A percentile compares a stretch with the other conserved stretches of the same genome.
Evolutionary conservation across 2,797 vertebrate genomes (phyloP).

Genomic region (Mallotus villosus): DNA sequence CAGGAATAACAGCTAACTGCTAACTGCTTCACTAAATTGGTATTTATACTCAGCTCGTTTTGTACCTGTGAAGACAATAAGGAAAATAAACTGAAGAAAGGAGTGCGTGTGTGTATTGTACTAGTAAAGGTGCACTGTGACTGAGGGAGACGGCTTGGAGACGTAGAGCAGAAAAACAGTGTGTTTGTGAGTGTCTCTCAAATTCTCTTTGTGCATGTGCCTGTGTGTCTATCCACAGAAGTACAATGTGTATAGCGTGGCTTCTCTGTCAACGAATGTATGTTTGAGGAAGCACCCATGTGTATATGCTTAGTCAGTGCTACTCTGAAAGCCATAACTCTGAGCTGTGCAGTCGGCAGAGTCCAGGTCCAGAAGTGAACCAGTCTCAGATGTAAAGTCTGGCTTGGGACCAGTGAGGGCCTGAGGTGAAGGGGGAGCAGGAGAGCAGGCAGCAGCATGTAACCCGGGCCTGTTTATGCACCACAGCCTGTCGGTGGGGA

Average conservation of each 20-base stretch:
- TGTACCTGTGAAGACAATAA: slow-evolving; percentile 57
- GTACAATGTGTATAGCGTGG: no score
- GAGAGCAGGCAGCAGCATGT: slow-evolving; percentile 40
- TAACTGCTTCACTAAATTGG: no score
- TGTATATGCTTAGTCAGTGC: not conserved
- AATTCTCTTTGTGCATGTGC: slow-evolving; percentile 5
- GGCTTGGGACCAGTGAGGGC: slow-evolving; percentile 35
- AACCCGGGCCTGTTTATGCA: slow-evolving; percentile 70
- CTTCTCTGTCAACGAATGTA: no score
- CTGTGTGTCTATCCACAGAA: not conserved
- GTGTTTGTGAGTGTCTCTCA: not conserved
- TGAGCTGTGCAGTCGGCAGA: slow-evolving; percentile 55
- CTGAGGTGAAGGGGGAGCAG: slow-evolving; percentile 28
- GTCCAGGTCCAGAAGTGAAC: slow-evolving; percentile 70
- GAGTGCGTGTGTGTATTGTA: slow-evolving; percentile 43
- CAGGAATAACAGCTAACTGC: no score
- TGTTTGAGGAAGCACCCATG: not conserved
- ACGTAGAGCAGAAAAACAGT: slow-evolving; percentile 13
- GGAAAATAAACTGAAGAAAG: slow-evolving; percentile 73
- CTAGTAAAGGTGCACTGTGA: no score
- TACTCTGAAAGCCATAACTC: slow-evolving; percentile 9
- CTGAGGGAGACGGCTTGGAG: slow-evolving; percentile 28
- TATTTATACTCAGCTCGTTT: no score
- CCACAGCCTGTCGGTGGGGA: slow-evolving; percentile 61
- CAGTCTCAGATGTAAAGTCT: slow-evolving; percentile 70